These are phyloP conservation scores for Unio pictorum DNA, from an alignment of 2,888 invertebrate species.

Conservation along the genomic window DNA sequence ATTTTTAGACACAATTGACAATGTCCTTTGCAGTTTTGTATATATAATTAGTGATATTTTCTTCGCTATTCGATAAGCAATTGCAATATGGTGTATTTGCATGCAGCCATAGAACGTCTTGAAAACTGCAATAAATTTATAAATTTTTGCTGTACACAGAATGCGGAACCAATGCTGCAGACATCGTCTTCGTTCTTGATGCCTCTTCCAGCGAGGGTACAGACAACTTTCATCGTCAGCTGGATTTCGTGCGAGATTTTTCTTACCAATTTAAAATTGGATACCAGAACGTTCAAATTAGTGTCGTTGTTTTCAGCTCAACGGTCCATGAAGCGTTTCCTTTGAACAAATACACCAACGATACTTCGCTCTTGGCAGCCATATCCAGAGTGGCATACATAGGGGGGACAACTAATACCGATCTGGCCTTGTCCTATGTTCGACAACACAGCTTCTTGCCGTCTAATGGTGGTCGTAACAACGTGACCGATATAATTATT, in stretches of 20 bases:
- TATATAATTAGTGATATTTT: no score
- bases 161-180: slow-evolving; percentile 33
- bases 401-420: slow-evolving; percentile 41
- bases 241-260: slow-evolving; percentile 39
- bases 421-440: slow-evolving; percentile 34
- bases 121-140: neutral
- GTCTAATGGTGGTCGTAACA: slow-evolving; percentile 32
- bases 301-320: slow-evolving; percentile 41
- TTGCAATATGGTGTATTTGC: neutral
- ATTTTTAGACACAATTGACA: no score
- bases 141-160: slow-evolving; percentile 15
- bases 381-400: slow-evolving; percentile 31
- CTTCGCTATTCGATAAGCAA: neutral
- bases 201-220: slow-evolving; percentile 40
- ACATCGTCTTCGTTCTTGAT: slow-evolving; percentile 46
- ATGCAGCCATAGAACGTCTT: neutral
- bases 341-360: slow-evolving; percentile 36
- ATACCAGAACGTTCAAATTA: slow-evolving; percentile 34
- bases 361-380: slow-evolving; percentile 27
- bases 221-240: slow-evolving; percentile 36
- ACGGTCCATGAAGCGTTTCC: slow-evolving; percentile 29
- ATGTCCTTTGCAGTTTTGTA: no score
- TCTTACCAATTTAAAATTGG: slow-evolving; percentile 36
- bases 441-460: slow-evolving; percentile 30
- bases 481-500: slow-evolving; percentile 34